Conservation (phyloP, 2,888 invertebrate species). For the Terebella lapidaria region DNA sequence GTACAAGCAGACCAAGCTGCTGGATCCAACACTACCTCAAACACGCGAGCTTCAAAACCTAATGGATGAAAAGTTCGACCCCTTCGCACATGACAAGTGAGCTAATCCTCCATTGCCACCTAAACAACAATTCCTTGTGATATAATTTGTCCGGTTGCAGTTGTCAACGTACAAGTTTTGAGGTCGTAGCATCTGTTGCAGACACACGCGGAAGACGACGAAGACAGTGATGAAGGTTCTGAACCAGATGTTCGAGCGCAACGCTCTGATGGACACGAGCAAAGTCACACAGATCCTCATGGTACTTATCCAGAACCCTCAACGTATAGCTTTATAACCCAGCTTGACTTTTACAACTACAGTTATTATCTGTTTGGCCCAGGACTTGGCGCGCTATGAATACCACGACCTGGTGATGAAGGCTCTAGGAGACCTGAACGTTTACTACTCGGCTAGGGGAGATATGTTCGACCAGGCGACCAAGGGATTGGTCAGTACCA, state of each 20-base stretch:
- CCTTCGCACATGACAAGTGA: slow-evolving; percentile 38
- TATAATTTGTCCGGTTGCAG: no score
- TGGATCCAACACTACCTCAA: slow-evolving; percentile 24
- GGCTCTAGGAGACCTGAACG: slow-evolving; percentile 49
- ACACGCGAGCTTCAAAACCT: slow-evolving; percentile 28
- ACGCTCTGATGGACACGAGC: slow-evolving; percentile 48
- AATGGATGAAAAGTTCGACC: slow-evolving; percentile 34
- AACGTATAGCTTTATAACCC: no score
- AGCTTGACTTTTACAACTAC: no score
- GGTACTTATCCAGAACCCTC: no score
- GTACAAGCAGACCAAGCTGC: slow-evolving; percentile 43
- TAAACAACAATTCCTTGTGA: no score
- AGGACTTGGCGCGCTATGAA: slow-evolving; percentile 51
- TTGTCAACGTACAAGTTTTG: background rate
- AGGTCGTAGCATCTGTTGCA: background rate
- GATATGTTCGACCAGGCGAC: slow-evolving; percentile 49
- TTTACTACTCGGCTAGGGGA: slow-evolving; percentile 51
- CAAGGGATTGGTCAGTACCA: slow-evolving; percentile 31
- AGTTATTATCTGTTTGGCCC: no score
- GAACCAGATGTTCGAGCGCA: slow-evolving; percentile 48
- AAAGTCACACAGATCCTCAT: slow-evolving; percentile 43
- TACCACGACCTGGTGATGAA: slow-evolving; percentile 51
- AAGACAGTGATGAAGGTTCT: slow-evolving; percentile 39
- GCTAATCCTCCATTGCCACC: slow-evolving; percentile 14
- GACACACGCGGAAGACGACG: slow-evolving; percentile 34